Evolutionary conservation across 2,888 invertebrate genomes (phyloP).

Genomic region (Caenorhabditis parvicauda): DNA sequence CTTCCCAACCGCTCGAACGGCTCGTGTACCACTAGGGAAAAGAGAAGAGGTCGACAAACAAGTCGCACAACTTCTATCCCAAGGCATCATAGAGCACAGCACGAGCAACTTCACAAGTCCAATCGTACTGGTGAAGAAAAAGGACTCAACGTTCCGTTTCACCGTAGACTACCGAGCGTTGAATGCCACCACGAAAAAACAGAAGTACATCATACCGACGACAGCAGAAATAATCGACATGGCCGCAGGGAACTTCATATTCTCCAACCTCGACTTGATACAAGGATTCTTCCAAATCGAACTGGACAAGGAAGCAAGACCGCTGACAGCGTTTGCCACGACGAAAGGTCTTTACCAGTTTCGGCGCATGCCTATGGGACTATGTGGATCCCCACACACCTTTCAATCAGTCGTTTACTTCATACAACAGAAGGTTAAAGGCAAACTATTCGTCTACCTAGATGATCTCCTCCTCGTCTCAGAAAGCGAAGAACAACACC

Average conservation of each 20-base stretch:
- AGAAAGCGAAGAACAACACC: conserved; percentile 5
- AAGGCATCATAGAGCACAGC: conserved; percentile 8
- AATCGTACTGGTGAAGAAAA: conserved; percentile 21
- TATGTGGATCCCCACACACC: conserved; percentile 5
- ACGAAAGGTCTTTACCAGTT: conserved; percentile 11
- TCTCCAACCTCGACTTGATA: conserved; percentile 16
- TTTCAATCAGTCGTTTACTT: conserved; percentile 20
- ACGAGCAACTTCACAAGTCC: conserved; percentile 6
- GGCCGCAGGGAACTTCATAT: conserved; percentile 2
- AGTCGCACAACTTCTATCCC: conserved; percentile 5
- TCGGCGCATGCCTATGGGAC: conserved; percentile 19
- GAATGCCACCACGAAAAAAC: conserved; percentile 13
- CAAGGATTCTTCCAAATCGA: conserved; percentile 20
- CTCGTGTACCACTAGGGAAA: conserved; percentile 11
- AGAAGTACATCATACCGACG: conserved; percentile 6
- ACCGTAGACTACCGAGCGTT: conserved; percentile 18
- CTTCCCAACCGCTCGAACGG: not conserved
- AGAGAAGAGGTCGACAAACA: conserved; percentile 8
- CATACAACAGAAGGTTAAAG: not conserved
- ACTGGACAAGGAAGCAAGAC: conserved; percentile 1
- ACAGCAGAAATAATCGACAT: conserved; percentile 13
- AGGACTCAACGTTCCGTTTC: conserved; percentile 9
- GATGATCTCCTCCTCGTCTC: conserved; percentile 22
- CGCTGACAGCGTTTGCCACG: conserved; percentile 16
- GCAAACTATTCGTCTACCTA: conserved; percentile 13